A percentile compares a stretch with the other conserved stretches of the same genome.
phyloP scores from a whole-genome alignment of 2,113 vertebrate species.

The Scortum barcoo region DNA sequence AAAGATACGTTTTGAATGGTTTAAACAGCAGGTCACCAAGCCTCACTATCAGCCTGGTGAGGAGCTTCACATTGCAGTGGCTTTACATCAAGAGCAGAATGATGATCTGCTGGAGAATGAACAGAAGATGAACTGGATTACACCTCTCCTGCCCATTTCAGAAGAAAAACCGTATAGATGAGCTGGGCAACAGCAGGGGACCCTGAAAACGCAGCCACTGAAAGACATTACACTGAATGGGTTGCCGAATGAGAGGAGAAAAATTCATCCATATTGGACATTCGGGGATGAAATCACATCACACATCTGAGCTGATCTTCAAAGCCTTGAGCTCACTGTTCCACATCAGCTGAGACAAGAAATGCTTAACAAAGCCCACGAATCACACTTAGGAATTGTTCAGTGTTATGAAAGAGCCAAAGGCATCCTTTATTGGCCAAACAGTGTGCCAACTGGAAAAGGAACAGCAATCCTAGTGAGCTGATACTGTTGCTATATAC shows the following conservation, averaged over 20 bases:
- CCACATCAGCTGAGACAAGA: conserved; percentile 12
- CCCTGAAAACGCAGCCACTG: neutral
- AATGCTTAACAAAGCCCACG: conserved; percentile 4
- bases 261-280: neutral
- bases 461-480: neutral
- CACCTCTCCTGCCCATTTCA: neutral
- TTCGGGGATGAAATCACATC: neutral
- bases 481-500: neutral
- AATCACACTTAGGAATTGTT: conserved; percentile 14
- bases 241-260: neutral
- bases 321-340: conserved; percentile 3
- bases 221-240: neutral
- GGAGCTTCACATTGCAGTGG: neutral
- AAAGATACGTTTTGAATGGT: neutral
- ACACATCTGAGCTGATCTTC: conserved; percentile 5
- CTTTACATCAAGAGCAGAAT: neutral
- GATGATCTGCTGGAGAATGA: neutral
- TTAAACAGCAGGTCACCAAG: neutral
- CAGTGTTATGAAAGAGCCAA: conserved; percentile 1
- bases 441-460: neutral
- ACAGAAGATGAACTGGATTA: neutral
- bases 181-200: neutral
- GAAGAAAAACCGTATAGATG: neutral
- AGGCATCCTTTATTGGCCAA: neutral
- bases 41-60: neutral